Evolutionary conservation across 2,888 invertebrate genomes (phyloP), one percentile per base, ranked within the genome.

Genomic region (Acronicta leporina): DNA sequence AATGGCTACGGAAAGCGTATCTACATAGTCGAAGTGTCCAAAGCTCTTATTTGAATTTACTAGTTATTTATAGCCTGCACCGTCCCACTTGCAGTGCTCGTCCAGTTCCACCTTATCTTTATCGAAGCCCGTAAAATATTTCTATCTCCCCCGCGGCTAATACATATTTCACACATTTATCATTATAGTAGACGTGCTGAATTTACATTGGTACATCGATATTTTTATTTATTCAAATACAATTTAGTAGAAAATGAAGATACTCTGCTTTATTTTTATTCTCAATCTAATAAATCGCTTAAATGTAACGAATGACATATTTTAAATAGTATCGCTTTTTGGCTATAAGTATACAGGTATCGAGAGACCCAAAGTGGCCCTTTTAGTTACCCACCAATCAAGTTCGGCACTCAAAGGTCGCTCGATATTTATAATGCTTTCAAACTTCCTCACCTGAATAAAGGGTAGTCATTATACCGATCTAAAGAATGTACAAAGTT

Each of bases 11-110:
- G 11, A 45, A 20, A 45, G 33, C 35, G 35, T 25, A 42, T 52
- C 52, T 43, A 35, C 43, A 40, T 40, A 43, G 27, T 15, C 0
- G 33, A 53, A 15, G 53, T 58, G 42, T 44, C n/a, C 48, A 63
- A 46, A 67, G 72, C 57, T 52, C 45, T 54, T 57, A 73, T 73
- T 70, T 70, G 38, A 61, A 70, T 73, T 54, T 55, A 55, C 58
- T 42, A 43, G 46, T 57, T 48, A 69, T 66, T 69, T 73, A 73
- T 73, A 46, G 52, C 62, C 30, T 45, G 9, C 49, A 44, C 15
- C 45, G 43, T 49, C 57, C 44, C 48, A 48, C 66, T 65, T 53
- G 42, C 49, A 69, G 66, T 63, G 43, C 51, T 49, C 30, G 46
- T 42, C 44, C 49, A 9, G n/a, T n/a, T n/a, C n/a, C 10, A 4